These are phyloP conservation scores for Dolichopus griseipennis DNA, from an alignment of 2,888 invertebrate genomes.

Conservation along the genomic window DNA sequence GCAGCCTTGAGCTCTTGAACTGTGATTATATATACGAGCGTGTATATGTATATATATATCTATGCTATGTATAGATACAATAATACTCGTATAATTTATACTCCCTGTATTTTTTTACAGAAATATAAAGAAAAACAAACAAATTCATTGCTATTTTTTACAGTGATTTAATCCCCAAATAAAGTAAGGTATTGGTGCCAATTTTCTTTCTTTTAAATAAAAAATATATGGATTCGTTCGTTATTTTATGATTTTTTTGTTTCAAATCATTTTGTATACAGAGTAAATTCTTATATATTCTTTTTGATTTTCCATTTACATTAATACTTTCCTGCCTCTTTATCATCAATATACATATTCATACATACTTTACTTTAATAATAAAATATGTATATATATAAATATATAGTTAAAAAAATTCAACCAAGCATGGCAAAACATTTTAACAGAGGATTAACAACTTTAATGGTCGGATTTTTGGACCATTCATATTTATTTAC, in stretches of 20 bases:
- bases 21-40: not conserved
- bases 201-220: not conserved
- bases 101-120: too few species aligned
- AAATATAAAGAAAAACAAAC: not conserved
- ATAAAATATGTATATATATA: not conserved
- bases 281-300: not conserved
- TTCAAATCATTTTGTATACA: not conserved
- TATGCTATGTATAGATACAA: not conserved
- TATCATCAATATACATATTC: not conserved
- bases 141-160: not conserved
- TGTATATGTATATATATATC: not conserved
- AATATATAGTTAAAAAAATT: not conserved
- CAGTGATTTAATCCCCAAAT: conserved; percentile 1
- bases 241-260: not conserved
- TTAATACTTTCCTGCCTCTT: not conserved
- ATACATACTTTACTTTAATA: not conserved
- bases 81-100: not conserved
- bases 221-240: not conserved
- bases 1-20: not conserved
- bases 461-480: conserved; percentile 11
- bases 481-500: conserved; percentile 4
- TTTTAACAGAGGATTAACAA: conserved; percentile 13
- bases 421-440: conserved; percentile 7
- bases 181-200: conserved; percentile 5
- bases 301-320: not conserved